Base-by-base conservation (phyloP, 2,113 vertebrate species). In the Myanophis thanlyinensis region DNA sequence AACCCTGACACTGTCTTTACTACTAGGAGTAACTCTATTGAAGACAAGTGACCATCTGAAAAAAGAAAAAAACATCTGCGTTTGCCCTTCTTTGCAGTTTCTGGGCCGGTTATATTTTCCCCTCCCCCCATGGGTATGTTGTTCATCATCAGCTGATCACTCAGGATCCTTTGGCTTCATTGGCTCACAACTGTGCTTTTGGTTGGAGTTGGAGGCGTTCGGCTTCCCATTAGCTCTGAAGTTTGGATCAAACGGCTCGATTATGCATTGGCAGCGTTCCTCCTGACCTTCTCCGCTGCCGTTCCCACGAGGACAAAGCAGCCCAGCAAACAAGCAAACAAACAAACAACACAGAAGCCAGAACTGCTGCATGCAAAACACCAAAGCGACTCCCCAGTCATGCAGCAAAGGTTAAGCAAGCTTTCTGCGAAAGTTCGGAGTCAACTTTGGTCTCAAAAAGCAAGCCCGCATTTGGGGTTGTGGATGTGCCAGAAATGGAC, bases 81-180 rank as follows among this genome's bases (percentile, higher is more conserved):
- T 73, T 80, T 73, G 51, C 18, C n/a, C 12, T 46, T 59, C 22
- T 62, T 62, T 20, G 20, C 11, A 3, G 93, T 59, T 59, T 89
- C 93, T 46, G 27, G 20, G 47, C 0, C 2, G 84, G 67, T 88
- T 93, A 88, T 27, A 84, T 73, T 62, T 62, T 0, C 80, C n/a
- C n/a, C n/a, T n/a, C n/a, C n/a, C n/a, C n/a, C n/a, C 22, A 25
- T 44, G 44, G 40, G 80, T 84, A 35, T 91, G 88, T 85, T 86
- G 94, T 56, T 73, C 5, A 54, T 48, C 85, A 90, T 93, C 67
- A 51, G 88, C 90, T 93, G 91, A 85, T 94, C 92, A 30, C 13
- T 46, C 93, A 8, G n/a, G 87, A 46, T n/a, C 0, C 0, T 0
- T 0, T 88, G 51, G 90, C 48, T 88, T 91, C 47, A 3, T 46